phyloP scores from a whole-genome alignment of 1,140 invertebrate species.

The Drosophila hydei region DNA sequence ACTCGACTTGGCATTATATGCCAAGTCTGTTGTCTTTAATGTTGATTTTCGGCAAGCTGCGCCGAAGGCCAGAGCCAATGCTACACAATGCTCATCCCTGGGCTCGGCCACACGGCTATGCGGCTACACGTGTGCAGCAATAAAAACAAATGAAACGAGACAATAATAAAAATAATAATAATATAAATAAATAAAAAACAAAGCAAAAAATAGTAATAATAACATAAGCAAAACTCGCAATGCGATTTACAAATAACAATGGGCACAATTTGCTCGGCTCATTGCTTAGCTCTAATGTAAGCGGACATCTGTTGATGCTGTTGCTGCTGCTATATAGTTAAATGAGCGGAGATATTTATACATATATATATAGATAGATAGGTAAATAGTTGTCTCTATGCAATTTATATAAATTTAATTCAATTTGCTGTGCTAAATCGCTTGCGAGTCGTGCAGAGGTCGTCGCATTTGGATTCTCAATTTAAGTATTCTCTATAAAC shows the following conservation, averaged over 20 bases:
- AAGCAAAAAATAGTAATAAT: conserved; percentile 9
- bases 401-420: conserved; percentile 83
- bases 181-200: conserved; percentile 17
- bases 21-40: conserved; percentile 23
- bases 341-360: conserved; percentile 43
- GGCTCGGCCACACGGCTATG: conserved; percentile 26
- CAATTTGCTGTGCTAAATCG: conserved; percentile 77
- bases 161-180: conserved; percentile 37
- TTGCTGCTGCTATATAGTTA: conserved; percentile 46
- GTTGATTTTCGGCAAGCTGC: conserved; percentile 61
- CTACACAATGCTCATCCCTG: conserved; percentile 24
- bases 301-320: conserved; percentile 74
- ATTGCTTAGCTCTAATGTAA: conserved; percentile 69
- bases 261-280: conserved; percentile 70
- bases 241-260: conserved; percentile 78
- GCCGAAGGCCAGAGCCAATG: conserved; percentile 60
- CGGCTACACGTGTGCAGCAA: conserved; percentile 38
- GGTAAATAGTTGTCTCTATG: conserved; percentile 47
- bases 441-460: conserved; percentile 72
- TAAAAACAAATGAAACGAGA: conserved; percentile 49
- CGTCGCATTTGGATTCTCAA: conserved; percentile 54
- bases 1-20: conserved; percentile 7
- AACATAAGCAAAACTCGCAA: conserved; percentile 47
- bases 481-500: conserved; percentile 49
- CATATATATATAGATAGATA: conserved; percentile 15